These are phyloP conservation scores for Odiellus spinosus DNA, from an alignment of 2,888 invertebrate species.

Conservation along the genomic window DNA sequence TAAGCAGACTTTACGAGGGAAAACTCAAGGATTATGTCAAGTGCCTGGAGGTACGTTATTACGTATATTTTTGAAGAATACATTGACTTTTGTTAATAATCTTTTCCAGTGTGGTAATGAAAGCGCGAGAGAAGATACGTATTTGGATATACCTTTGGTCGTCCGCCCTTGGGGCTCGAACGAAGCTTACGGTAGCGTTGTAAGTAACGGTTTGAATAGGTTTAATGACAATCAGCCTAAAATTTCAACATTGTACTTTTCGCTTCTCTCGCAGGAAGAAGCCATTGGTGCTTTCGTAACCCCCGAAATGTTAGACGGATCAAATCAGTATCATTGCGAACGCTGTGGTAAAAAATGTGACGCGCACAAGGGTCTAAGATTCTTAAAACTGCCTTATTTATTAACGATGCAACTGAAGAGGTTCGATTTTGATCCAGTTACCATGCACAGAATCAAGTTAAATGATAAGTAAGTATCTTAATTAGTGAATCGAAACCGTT, in stretches of 20 bases:
- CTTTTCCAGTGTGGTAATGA: slow-evolving; percentile 49
- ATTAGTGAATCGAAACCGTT: not conserved
- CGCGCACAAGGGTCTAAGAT: slow-evolving; percentile 76
- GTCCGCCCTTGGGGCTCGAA: slow-evolving; percentile 64
- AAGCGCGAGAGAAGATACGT: slow-evolving; percentile 63
- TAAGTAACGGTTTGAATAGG: slow-evolving; percentile 28
- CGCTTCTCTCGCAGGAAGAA: slow-evolving; percentile 43
- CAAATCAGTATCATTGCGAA: slow-evolving; percentile 75
- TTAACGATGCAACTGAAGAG: slow-evolving; percentile 71
- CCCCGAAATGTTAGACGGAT: slow-evolving; percentile 63
- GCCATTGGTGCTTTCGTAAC: slow-evolving; percentile 66
- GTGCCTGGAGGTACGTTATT: slow-evolving; percentile 45
- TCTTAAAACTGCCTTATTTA: slow-evolving; percentile 68
- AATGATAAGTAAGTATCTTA: slow-evolving; percentile 53
- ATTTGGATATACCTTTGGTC: slow-evolving; percentile 69
- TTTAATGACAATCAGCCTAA: too few relatives aligned
- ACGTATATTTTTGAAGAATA: not conserved
- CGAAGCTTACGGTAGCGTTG: slow-evolving; percentile 58
- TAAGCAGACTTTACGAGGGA: slow-evolving; percentile 57
- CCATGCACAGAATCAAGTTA: slow-evolving; percentile 66
- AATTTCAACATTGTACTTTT: not conserved
- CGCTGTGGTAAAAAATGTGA: slow-evolving; percentile 70
- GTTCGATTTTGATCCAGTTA: slow-evolving; percentile 73
- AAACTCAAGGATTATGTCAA: slow-evolving; percentile 78
- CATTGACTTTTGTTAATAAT: not conserved